Evolutionary conservation across 2,113 vertebrate genomes (phyloP).

Genomic region (Puffinus mauretanicus): DNA sequence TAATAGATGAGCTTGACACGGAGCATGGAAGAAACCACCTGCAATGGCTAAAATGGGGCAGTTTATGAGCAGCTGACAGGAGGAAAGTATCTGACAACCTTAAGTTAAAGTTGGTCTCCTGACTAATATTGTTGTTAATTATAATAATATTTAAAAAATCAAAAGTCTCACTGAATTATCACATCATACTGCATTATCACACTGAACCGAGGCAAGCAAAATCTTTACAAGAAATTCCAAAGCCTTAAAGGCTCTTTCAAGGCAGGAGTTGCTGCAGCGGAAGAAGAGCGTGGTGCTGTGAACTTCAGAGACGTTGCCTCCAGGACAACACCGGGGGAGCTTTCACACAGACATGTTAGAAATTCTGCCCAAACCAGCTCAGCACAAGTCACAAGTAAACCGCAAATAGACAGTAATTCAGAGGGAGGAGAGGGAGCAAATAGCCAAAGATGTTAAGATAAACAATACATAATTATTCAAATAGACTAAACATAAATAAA

Average conservation of each 20-base stretch:
- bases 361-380: constrained; percentile 56
- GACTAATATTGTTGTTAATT: background rate
- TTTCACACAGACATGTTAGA: constrained; percentile 14
- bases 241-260: background rate
- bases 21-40: background rate
- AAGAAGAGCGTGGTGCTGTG: background rate
- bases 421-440: constrained; percentile 41
- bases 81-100: background rate
- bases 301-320: constrained; percentile 17
- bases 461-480: constrained; percentile 59
- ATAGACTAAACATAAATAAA: constrained; percentile 57
- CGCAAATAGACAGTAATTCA: constrained; percentile 33
- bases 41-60: background rate
- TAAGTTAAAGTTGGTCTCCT: background rate
- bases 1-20: background rate
- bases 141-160: background rate
- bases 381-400: constrained; percentile 12
- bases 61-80: background rate
- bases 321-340: background rate
- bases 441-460: constrained; percentile 50
- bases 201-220: background rate
- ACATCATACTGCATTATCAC: background rate
- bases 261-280: background rate
- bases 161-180: background rate
- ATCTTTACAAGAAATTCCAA: background rate